Evolutionary conservation across 2,113 vertebrate genomes (phyloP).

Genomic region (Ploceus nigricollis): DNA sequence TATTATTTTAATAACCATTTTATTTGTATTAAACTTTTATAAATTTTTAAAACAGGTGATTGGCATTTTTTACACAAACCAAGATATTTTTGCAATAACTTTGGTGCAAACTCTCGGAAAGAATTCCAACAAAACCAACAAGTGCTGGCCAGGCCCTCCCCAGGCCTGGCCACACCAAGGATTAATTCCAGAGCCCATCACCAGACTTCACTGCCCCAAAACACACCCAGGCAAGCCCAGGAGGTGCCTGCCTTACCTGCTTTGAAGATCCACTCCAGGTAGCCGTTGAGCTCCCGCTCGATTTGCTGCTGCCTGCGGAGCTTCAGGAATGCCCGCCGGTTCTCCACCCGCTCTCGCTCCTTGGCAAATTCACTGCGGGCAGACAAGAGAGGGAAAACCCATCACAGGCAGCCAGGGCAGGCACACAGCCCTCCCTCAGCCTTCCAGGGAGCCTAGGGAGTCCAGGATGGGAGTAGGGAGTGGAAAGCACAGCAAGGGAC

Average conservation of each 20-base stretch:
- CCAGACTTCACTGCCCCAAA: background rate
- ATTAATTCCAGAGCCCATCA: background rate
- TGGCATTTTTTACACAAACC: no score
- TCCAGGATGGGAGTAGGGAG: fast-evolving
- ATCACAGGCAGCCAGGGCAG: background rate
- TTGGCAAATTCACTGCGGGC: slow-evolving; percentile 89
- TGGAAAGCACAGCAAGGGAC: background rate
- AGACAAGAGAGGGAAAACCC: background rate
- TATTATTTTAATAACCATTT: no score
- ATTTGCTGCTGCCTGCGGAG: slow-evolving; percentile 96
- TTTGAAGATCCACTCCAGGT: slow-evolving; percentile 98
- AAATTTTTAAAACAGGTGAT: no score
- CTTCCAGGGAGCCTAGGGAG: background rate
- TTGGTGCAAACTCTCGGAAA: background rate
- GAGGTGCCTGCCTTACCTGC: slow-evolving; percentile 77
- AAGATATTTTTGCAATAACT: background rate
- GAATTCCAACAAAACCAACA: fast-evolving
- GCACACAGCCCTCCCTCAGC: background rate
- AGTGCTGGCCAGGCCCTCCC: background rate
- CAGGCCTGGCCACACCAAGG: background rate
- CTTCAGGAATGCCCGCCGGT: slow-evolving; percentile 93
- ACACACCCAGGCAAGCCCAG: fast-evolving
- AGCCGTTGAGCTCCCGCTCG: slow-evolving; percentile 91
- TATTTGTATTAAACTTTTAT: no score
- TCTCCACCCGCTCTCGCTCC: slow-evolving; percentile 92